A percentile compares a stretch with the other conserved stretches of the same genome.
Conservation (phyloP, 2,797 vertebrate species). For the Leptatherina wallacei region DNA sequence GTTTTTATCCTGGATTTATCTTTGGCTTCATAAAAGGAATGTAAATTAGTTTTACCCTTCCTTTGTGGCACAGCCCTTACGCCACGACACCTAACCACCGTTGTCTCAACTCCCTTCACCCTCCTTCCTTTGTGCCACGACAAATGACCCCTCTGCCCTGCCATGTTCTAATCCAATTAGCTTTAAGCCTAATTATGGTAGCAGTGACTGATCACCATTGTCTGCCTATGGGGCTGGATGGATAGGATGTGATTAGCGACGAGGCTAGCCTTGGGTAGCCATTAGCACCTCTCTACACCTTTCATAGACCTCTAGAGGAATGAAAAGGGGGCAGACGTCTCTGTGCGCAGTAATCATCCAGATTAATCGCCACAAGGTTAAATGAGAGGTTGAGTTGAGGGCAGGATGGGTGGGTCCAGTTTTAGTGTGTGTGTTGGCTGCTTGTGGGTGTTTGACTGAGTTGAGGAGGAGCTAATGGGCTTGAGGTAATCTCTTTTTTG, state of each 20-base stretch:
- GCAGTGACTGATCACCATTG: constrained; percentile 77
- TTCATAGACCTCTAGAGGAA: constrained; percentile 56
- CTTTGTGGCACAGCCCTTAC: constrained; percentile 2
- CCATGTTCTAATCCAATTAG: constrained; percentile 79
- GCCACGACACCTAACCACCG: constrained; percentile 14
- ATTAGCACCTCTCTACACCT: constrained; percentile 73
- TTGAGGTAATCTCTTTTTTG: constrained; percentile 55
- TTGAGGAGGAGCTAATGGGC: constrained; percentile 62
- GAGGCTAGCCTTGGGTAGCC: constrained; percentile 63
- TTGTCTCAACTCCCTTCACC: constrained; percentile 17
- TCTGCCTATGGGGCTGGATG: constrained; percentile 61
- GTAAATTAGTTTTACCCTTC: constrained; percentile 22
- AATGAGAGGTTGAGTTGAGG: constrained; percentile 55
- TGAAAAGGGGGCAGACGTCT: constrained; percentile 51
- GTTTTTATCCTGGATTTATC: background rate
- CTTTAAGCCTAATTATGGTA: constrained; percentile 70
- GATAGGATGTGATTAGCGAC: constrained; percentile 69
- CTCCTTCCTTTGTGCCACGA: constrained; percentile 17
- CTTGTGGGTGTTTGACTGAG: constrained; percentile 70
- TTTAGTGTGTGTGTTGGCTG: constrained; percentile 65
- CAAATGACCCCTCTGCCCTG: constrained; percentile 58
- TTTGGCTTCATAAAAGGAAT: background rate
- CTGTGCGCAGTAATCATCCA: constrained; percentile 64
- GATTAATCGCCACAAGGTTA: constrained; percentile 71
- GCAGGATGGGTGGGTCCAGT: constrained; percentile 55